Base-by-base conservation (phyloP, 35 echinoderm and acorn worm species). In the Apostichopus californicus region DNA sequence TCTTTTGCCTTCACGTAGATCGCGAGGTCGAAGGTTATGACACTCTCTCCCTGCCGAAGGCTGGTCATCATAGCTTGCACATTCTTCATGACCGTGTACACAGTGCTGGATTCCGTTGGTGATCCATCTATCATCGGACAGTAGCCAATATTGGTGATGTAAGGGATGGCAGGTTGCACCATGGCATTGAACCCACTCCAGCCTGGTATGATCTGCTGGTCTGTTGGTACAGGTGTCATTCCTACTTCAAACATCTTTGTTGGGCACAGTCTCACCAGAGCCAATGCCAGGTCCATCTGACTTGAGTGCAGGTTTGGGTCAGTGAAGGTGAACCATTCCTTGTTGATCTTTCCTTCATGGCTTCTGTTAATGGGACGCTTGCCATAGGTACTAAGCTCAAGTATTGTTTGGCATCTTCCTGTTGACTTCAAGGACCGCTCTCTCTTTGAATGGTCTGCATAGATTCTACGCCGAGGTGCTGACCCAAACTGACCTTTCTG, bases 51-150 rank as follows among this genome's bases (percentile, higher is more conserved):
- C 59, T 93, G 79, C 18, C 85, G 18, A 80, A 92, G 73, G 26
- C 73, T 80, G n/a, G 28, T 58, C 90, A 92, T 92, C 90, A 92
- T 92, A 34, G 63, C 86, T 28, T 88, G 60, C 14, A 91, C 56
- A 25, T 70, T 88, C 21, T 88, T 72, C 86, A 66, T 92, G 14
- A 82, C 78, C 64, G 55, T 92, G 78, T 92, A 92, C 20, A 92
- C 78, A 1, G 77, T 80, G 52, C 77, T 91, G 75, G 1, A 91
- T 80, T 91, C 57, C 58, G 78, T 92, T 92, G 78, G 26, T 4
- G 90, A 82, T 80, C 78, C 90, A 82, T 83, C 4, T 18, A 92
- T 82, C 90, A 92, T 82, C 9, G 90, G 90, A 14, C 78, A 92
- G 26, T 92, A 92, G 1, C 78, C 90, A 17, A 92, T 24, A 52